Conservation (phyloP, 2,113 vertebrate species). For the Tachysurus fulvidraco region DNA sequence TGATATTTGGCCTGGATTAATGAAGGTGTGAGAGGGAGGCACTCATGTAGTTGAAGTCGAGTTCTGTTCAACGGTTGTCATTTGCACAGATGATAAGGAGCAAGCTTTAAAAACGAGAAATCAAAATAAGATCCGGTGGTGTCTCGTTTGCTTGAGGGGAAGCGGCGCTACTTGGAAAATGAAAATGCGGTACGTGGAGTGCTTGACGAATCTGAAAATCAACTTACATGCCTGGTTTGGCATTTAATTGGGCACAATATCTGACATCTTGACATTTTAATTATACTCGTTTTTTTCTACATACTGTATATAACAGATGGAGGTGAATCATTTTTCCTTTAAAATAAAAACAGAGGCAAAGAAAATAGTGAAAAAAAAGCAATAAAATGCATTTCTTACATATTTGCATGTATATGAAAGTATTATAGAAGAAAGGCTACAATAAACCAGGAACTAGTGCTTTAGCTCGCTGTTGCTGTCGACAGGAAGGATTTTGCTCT, state of each 20-base stretch:
- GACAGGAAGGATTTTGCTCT: conserved; percentile 5
- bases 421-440: conserved; percentile 15
- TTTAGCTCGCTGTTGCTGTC: background rate
- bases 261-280: conserved; percentile 61
- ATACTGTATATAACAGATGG: conserved; percentile 51
- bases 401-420: conserved; percentile 52
- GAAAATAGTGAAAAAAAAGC: background rate
- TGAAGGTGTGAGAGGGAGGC: background rate
- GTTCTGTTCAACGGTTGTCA: background rate
- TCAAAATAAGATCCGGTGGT: conserved; percentile 19
- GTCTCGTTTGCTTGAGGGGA: conserved; percentile 24
- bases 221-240: conserved; percentile 56
- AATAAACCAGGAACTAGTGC: background rate
- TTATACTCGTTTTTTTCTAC: conserved; percentile 46
- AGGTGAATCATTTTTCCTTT: conserved; percentile 58
- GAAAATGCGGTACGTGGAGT: conserved; percentile 29
- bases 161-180: conserved; percentile 14
- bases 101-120: conserved; percentile 1
- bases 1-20: background rate
- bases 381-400: background rate
- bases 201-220: conserved; percentile 54
- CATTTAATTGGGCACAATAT: conserved; percentile 56
- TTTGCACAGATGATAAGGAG: conserved; percentile 14
- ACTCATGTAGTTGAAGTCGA: background rate
- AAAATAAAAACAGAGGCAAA: conserved; percentile 51